Base-by-base conservation (phyloP, 1,140 invertebrate species). In the Eumaeus atala region DNA sequence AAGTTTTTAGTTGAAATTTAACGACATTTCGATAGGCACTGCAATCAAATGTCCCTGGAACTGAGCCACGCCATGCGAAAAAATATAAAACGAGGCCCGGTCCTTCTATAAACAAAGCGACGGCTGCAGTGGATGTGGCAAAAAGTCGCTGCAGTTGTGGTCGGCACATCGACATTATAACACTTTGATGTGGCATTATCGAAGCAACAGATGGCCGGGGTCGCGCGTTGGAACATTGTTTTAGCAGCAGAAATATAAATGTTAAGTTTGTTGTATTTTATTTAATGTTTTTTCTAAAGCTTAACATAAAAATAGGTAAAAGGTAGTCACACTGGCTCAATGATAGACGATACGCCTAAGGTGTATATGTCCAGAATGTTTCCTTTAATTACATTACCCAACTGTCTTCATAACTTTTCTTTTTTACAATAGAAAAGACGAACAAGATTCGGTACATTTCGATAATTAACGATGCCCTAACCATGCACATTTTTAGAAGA, bases 41-140 rank as follows among this genome's bases (percentile, higher is more conserved):
- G 56, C 59, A 51, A 61, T 61, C 59, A 54, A 58, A 58, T 17
- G 47, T 51, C 51, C 36, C 47, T 36, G 49, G 44, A 21, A 54
- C 11, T 33, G 36, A 40, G 21, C 54, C 42, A n/a, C 54, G 28
- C 51, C 40, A 38, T 33, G 49, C 49, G 37, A 61, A 64, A 67
- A 60, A 67, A 49, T 51, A 51, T 54, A 62, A 61, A 66, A 62
- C 54, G 55, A 63, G 58, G 33, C 54, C 56, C 44, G 53, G 53
- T 53, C 54, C 56, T 49, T 21, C 66, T 66, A 72, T 74, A 77
- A 72, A 71, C 70, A 77, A 67, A 54, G 65, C 62, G 49, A 57
- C 66, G 71, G 58, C 61, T 73, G 72, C 18, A 37, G 35, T 68
- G 61, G 67, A 73, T 66, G 58, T 60, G 61, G 65, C 65, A 73